Evolutionary conservation across 1,140 invertebrate species (phyloP).

Genomic region (Anoplolepis gracilipes): DNA sequence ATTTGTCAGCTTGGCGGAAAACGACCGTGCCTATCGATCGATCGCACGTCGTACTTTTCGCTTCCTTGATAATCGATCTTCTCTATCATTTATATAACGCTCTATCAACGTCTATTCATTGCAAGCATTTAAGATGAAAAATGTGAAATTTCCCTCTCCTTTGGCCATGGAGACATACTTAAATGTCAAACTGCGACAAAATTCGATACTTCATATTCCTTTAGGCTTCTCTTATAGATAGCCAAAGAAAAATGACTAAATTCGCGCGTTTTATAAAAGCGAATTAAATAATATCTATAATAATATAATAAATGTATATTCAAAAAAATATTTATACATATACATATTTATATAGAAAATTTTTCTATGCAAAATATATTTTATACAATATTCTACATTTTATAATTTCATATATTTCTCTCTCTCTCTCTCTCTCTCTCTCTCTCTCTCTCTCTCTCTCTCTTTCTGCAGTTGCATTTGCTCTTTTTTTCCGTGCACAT

Average conservation of each 20-base stretch:
- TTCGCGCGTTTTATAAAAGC: not conserved
- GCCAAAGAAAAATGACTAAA: not conserved
- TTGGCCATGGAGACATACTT: not conserved
- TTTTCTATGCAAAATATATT: not conserved
- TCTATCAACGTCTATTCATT: not conserved
- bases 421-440: too few relatives aligned
- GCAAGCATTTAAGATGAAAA: conserved; percentile 5
- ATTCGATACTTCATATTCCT: not conserved
- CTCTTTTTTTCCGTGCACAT: not conserved
- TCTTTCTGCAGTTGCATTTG: not conserved
- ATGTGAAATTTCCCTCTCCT: not conserved
- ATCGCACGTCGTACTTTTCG: not conserved
- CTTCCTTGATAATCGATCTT: conserved; percentile 15
- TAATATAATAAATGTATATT: not conserved
- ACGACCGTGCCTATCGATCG: not conserved
- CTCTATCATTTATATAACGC: not conserved
- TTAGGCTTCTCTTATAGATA: not conserved
- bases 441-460: not conserved
- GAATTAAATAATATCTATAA: not conserved
- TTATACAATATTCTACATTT: not conserved
- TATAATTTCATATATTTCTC: not conserved
- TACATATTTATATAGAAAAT: not conserved
- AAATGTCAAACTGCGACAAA: not conserved
- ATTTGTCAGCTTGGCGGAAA: conserved; percentile 8
- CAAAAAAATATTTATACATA: not conserved